A percentile compares a stretch with the other conserved stretches of the same genome.
Conservation (phyloP, 2,888 invertebrate genomes). For the Drosophila birchii region DNA sequence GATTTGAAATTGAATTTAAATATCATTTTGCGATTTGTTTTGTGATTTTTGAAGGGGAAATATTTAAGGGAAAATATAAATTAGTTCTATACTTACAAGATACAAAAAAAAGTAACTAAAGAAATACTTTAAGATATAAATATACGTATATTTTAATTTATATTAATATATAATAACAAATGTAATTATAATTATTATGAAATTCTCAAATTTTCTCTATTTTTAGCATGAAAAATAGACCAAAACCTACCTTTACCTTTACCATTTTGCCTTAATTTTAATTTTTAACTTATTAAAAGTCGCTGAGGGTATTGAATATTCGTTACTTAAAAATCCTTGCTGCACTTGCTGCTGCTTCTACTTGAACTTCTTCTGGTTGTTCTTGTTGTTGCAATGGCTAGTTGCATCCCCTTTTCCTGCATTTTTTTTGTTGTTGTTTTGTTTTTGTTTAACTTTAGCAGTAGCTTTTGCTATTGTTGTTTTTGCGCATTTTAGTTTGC, state of each 20-base stretch:
- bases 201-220: no score
- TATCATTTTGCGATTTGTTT: background rate
- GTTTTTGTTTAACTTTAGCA: background rate
- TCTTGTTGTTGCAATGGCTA: constrained; percentile 14
- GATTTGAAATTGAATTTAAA: background rate
- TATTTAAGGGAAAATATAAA: background rate
- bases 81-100: background rate
- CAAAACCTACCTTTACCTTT: no score
- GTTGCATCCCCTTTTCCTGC: constrained; percentile 40
- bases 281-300: background rate
- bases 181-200: no score
- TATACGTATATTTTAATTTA: no score
- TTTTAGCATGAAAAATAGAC: no score
- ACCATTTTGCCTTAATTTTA: background rate
- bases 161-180: no score
- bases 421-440: background rate
- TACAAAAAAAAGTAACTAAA: background rate
- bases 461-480: constrained; percentile 12
- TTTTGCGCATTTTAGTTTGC: constrained; percentile 55
- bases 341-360: constrained; percentile 24
- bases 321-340: background rate
- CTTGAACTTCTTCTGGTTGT: constrained; percentile 19
- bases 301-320: constrained; percentile 1
- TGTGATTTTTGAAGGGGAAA: background rate
- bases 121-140: background rate